Conservation (phyloP, 2,888 invertebrate genomes). For the Chrysotoxum bicinctum region DNA sequence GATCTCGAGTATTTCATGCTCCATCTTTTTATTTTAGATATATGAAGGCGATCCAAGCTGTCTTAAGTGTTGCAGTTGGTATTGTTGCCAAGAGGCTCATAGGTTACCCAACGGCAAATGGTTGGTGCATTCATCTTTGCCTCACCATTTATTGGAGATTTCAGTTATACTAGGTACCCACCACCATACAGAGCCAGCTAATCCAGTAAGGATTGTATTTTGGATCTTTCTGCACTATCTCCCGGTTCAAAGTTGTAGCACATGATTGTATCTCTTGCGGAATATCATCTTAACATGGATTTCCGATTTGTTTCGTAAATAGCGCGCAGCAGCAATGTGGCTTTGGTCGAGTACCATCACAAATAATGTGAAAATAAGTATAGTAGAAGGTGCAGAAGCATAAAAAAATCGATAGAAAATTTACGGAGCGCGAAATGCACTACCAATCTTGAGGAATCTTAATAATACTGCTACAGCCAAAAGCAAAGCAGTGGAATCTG, state of each 20-base stretch:
- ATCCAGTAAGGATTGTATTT: constrained; percentile 35
- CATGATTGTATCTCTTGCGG: constrained; percentile 65
- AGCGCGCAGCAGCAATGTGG: neutral
- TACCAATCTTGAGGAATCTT: constrained; percentile 27
- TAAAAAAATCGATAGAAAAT: constrained; percentile 12
- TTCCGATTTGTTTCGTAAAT: constrained; percentile 69
- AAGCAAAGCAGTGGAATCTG: constrained; percentile 31
- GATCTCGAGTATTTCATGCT: constrained; percentile 31
- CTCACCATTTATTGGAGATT: constrained; percentile 8
- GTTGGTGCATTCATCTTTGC: constrained; percentile 38
- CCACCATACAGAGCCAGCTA: constrained; percentile 43
- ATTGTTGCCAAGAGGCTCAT: constrained; percentile 16
- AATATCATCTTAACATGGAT: constrained; percentile 57
- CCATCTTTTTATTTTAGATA: constrained; percentile 9
- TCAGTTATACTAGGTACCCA: constrained; percentile 39
- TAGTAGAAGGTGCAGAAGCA: neutral
- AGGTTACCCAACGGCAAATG: constrained; percentile 42
- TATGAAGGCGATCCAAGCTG: neutral
- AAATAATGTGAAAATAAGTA: neutral
- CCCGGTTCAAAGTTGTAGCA: constrained; percentile 61
- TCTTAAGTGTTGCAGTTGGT: constrained; percentile 27
- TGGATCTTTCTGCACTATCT: constrained; percentile 44
- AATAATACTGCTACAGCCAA: neutral
- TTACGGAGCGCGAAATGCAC: constrained; percentile 15
- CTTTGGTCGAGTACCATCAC: neutral